Conservation (phyloP, 2,113 vertebrate species). For the Oceanodroma tethys region DNA sequence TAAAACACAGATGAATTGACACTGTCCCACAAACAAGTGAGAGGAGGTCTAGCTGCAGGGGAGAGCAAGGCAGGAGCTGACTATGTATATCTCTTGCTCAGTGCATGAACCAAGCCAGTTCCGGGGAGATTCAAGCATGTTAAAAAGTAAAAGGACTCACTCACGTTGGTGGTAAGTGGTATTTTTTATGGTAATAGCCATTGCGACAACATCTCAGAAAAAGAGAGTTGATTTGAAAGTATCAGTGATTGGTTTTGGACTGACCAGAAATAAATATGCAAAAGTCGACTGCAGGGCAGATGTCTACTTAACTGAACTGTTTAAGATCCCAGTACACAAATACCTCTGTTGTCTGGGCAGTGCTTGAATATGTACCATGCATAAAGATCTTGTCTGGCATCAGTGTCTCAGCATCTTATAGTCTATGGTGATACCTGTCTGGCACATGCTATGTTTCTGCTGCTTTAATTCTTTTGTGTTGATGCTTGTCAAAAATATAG, state of each 20-base stretch:
- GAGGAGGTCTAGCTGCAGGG: neutral
- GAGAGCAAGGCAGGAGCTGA: neutral
- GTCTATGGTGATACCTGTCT: neutral
- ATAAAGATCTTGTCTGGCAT: neutral
- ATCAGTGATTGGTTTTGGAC: neutral
- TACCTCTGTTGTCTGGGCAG: neutral
- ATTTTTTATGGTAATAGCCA: neutral
- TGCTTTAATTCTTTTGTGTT: neutral
- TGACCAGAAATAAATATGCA: neutral
- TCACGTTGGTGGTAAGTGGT: neutral
- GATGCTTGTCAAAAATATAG: neutral
- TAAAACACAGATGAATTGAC: neutral
- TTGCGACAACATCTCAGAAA: neutral
- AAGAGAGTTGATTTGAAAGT: neutral
- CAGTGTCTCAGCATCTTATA: neutral
- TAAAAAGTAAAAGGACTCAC: neutral
- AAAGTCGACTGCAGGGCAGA: neutral
- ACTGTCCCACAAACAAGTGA: neutral
- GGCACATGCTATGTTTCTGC: neutral
- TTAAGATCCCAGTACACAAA: neutral
- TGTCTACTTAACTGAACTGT: neutral
- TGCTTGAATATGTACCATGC: accelerated
- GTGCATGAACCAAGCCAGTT: neutral
- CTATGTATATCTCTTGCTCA: neutral
- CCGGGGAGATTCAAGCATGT: neutral